Base-by-base conservation (phyloP, 2,797 vertebrate species). In the Leontocebus nigricollis region DNA sequence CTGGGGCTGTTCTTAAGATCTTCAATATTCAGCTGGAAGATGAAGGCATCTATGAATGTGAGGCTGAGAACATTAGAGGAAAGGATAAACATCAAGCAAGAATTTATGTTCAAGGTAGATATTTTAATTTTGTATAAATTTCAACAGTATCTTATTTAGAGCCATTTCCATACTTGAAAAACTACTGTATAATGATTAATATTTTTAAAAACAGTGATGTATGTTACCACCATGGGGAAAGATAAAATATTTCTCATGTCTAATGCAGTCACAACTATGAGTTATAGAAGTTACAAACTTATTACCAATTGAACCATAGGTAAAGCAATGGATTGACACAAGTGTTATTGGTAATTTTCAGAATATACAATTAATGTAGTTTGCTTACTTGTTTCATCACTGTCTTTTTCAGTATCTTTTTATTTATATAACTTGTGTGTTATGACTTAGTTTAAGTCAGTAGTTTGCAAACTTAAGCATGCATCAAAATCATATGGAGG, bases 1-100 rank as follows among this genome's bases (percentile, higher is more conserved):
- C 99, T 7, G 99, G 99, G 17, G 98, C 99, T 84, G 99, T 99
- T 48, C 99, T 99, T 89, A 99, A 99, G 98, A 99, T 99, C 95
- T 99, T 99, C 97, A 99, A 99, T 36, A 99, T 99, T 88, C 99
- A 99, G 97, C 98, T 99, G 55, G 99, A 99, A 98, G 99, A 99
- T 64, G 99, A 99, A 90, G 99, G 99, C 24, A 96, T 94, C 22
- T 99, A 99, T 83, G 99, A 99, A 96, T 99, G 99, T 96, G 99
- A 99, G 97, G 99, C 99, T 4, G 95, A 99, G 96, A 99, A 99
- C 98, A 99, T 99, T 1, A 99, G 98, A 98, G 99, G 99, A 94
- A 99, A 99, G 97, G 99, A 99, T 98, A 98, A 98, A 95, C 99
- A 99, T 97, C 98, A 98, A 52, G 99, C 99, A 48, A 99, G 98